Evolutionary conservation across 2,888 invertebrate species (phyloP).

Genomic region (Trypoxylon attenuatum): DNA sequence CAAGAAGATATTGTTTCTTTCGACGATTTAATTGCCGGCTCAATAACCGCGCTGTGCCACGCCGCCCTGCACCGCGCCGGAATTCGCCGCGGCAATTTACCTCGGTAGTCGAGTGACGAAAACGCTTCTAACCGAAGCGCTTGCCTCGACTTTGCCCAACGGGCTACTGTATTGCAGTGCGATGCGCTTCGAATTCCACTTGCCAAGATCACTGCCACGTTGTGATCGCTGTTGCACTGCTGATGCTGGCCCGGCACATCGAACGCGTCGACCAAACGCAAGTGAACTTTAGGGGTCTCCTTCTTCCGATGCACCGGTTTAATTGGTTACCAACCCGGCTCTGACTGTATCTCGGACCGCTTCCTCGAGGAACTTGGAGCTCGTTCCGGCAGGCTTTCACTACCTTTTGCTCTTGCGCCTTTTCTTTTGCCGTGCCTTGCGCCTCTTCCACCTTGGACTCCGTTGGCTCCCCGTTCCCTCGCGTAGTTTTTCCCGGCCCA

Average conservation of each 20-base stretch:
- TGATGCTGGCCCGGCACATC: not conserved
- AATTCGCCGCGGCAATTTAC: slow-evolving; percentile 22
- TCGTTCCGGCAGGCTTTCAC: slow-evolving; percentile 35
- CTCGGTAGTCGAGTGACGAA: slow-evolving; percentile 36
- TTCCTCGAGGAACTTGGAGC: slow-evolving; percentile 39
- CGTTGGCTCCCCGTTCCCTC: not conserved
- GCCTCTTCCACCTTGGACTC: not conserved
- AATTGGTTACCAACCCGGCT: slow-evolving; percentile 39
- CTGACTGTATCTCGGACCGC: slow-evolving; percentile 33
- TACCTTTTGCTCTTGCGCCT: slow-evolving; percentile 15
- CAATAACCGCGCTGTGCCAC: slow-evolving; percentile 14
- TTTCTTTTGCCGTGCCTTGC: slow-evolving; percentile 10
- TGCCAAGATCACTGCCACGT: too few species aligned
- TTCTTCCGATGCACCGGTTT: slow-evolving; percentile 34
- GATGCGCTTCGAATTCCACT: slow-evolving; percentile 51
- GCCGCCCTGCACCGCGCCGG: too few species aligned
- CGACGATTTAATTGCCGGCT: slow-evolving; percentile 53
- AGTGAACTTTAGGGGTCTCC: slow-evolving; percentile 24
- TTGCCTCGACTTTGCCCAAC: slow-evolving; percentile 24
- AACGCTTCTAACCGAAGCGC: slow-evolving; percentile 19
- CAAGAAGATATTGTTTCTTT: slow-evolving; percentile 53
- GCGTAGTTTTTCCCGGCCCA: slow-evolving; percentile 27
- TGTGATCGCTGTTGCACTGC: too few species aligned
- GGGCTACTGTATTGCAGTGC: not conserved
- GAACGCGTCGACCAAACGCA: slow-evolving; percentile 36